Evolutionary conservation across 2,113 vertebrate genomes (phyloP).

Genomic region (Crocuta crocuta): DNA sequence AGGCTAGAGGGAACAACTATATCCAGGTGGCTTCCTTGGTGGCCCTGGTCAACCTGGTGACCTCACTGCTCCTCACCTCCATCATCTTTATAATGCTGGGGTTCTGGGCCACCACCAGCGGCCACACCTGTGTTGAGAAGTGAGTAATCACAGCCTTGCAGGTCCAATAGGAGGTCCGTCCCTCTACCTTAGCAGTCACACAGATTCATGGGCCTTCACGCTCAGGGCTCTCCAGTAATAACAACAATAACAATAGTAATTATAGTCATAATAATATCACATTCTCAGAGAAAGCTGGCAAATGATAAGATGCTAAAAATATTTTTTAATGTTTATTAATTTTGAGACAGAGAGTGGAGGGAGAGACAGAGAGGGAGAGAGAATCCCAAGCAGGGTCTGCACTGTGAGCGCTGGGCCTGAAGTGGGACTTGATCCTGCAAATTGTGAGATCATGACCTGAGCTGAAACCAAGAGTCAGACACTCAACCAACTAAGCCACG

Average conservation of each 20-base stretch:
- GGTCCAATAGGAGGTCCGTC: background rate
- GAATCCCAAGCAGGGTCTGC: too few relatives aligned
- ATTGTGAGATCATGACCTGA: too few relatives aligned
- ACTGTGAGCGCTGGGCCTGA: too few relatives aligned
- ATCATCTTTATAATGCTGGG: constrained; percentile 90
- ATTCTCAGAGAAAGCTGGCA: background rate
- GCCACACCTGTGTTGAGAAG: background rate
- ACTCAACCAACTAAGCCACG: too few relatives aligned
- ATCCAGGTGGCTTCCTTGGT: constrained; percentile 87
- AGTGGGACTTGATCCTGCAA: too few relatives aligned
- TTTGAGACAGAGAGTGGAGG: too few relatives aligned
- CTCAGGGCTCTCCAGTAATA: background rate
- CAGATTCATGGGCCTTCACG: background rate
- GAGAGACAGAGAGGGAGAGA: too few relatives aligned
- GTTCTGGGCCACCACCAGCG: constrained; percentile 53
- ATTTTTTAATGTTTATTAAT: too few relatives aligned
- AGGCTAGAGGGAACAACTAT: constrained; percentile 87
- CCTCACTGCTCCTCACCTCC: constrained; percentile 88
- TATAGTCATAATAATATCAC: too few relatives aligned
- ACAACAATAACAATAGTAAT: background rate
- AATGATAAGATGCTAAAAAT: background rate
- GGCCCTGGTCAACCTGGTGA: constrained; percentile 89
- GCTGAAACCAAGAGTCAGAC: too few relatives aligned
- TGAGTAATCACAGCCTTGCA: background rate
- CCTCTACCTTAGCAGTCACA: background rate